These are phyloP conservation scores for Entomobrya proxima DNA, from an alignment of 2,888 invertebrate species.

Conservation along the genomic window DNA sequence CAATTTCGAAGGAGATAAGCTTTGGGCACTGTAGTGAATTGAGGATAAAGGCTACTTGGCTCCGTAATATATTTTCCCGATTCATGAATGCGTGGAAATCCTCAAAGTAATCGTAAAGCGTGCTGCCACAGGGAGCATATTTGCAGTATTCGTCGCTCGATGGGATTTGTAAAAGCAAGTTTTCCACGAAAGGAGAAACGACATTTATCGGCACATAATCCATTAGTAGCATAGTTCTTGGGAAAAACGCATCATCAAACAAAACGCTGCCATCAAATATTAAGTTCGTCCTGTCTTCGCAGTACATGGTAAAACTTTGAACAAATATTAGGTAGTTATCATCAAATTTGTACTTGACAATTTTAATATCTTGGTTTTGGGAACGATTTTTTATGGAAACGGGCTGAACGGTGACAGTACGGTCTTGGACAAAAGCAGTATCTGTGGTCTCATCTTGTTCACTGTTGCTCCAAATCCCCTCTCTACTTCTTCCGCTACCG, in stretches of 20 bases:
- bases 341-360: constrained; percentile 23
- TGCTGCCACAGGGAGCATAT: constrained; percentile 1
- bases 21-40: constrained; percentile 13
- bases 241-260: constrained; percentile 41
- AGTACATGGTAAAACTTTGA: constrained; percentile 20
- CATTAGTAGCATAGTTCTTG: neutral
- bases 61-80: constrained; percentile 4
- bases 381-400: neutral
- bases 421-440: too few species aligned
- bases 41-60: constrained; percentile 31
- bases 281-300: constrained; percentile 8
- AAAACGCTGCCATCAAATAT: constrained; percentile 20
- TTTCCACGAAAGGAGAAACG: neutral
- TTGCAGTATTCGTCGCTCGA: neutral
- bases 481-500: too few species aligned
- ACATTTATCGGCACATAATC: constrained; percentile 44
- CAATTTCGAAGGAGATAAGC: neutral
- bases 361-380: neutral
- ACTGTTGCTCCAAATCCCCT: too few species aligned
- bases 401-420: neutral
- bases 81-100: neutral
- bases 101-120: neutral
- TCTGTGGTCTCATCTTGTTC: too few species aligned
- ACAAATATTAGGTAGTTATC: neutral
- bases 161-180: neutral